Evolutionary conservation across 1,140 invertebrate genomes (phyloP).

Genomic region (Drosophila persimilis): DNA sequence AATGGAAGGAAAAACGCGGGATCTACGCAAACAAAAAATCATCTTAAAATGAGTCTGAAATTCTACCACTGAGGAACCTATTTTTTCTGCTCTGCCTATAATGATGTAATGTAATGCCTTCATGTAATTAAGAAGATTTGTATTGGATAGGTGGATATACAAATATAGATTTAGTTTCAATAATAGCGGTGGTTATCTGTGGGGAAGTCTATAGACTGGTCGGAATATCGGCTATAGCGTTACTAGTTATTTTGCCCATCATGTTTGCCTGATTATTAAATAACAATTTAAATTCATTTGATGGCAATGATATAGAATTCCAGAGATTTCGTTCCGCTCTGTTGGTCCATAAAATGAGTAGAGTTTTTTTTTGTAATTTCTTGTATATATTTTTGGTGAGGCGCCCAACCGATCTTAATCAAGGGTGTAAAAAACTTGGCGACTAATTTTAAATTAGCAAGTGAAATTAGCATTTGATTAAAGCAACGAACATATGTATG

Average conservation of each 20-base stretch:
- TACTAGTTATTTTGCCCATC: conserved; percentile 1
- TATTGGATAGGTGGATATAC: too few species aligned
- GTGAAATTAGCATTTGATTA: conserved; percentile 61
- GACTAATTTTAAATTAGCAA: conserved; percentile 67
- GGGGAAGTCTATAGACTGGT: neutral
- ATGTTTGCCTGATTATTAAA: conserved; percentile 8
- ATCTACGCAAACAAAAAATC: too few species aligned
- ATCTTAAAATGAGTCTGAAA: too few species aligned
- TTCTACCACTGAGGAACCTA: too few species aligned
- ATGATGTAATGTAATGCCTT: too few species aligned
- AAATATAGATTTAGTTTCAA: too few species aligned
- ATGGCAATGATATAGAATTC: conserved; percentile 19
- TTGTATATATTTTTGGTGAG: conserved; percentile 22
- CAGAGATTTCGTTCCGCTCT: conserved; percentile 46
- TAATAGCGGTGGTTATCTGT: too few species aligned
- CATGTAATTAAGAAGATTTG: too few species aligned
- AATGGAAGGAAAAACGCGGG: too few species aligned
- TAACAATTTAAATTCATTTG: conserved; percentile 41
- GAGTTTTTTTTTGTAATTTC: conserved; percentile 24
- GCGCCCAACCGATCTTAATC: conserved; percentile 27
- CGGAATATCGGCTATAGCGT: neutral
- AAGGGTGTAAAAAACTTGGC: conserved; percentile 51
- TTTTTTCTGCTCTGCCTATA: too few species aligned
- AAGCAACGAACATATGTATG: conserved; percentile 10
- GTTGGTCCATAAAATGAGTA: conserved; percentile 42